These are phyloP conservation scores for Aleiodes leptofemur DNA, from an alignment of 2,888 invertebrate genomes.

Conservation along the genomic window DNA sequence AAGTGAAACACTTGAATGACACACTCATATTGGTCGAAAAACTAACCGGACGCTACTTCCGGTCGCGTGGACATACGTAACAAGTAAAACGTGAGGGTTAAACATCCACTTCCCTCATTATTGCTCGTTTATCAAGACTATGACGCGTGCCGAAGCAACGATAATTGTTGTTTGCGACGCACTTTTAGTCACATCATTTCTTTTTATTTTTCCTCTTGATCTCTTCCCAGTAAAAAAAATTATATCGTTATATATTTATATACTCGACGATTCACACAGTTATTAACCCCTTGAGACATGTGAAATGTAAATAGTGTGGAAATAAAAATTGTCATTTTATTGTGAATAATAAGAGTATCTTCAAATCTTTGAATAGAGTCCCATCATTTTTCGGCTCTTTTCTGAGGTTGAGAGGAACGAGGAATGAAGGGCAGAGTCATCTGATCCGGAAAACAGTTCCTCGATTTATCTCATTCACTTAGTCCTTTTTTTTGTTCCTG, in stretches of 20 bases:
- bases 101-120: constrained; percentile 55
- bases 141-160: constrained; percentile 55
- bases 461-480: constrained; percentile 53
- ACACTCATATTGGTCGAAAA: constrained; percentile 40
- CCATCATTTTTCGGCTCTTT: too few relatives aligned
- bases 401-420: too few relatives aligned
- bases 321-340: neutral
- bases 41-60: constrained; percentile 52
- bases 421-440: constrained; percentile 36
- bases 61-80: constrained; percentile 59
- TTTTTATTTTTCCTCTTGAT: neutral
- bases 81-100: constrained; percentile 47
- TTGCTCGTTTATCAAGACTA: constrained; percentile 58
- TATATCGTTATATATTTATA: neutral
- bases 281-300: constrained; percentile 24
- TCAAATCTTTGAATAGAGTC: too few relatives aligned
- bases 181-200: constrained; percentile 12
- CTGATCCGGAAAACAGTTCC: constrained; percentile 23
- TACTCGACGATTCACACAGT: constrained; percentile 26
- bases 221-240: constrained; percentile 2
- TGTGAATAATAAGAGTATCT: too few relatives aligned
- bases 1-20: constrained; percentile 45
- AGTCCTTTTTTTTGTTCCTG: constrained; percentile 63
- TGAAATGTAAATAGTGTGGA: constrained; percentile 1
- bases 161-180: constrained; percentile 47